Evolutionary conservation across 2,113 vertebrate genomes (phyloP).

Genomic region (Bufo bufo): DNA sequence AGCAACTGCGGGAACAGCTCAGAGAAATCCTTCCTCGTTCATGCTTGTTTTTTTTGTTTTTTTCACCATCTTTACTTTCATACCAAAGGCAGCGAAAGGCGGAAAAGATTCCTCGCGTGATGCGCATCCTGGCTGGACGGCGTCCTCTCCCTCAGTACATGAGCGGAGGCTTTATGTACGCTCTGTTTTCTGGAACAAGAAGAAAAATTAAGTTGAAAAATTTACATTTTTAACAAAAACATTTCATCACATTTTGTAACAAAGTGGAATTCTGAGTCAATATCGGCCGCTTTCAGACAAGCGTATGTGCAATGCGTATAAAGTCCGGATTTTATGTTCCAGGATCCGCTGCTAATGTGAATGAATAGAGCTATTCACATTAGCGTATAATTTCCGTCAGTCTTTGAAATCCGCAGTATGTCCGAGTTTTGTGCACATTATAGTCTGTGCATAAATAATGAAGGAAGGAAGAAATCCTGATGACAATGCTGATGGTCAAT

Average conservation of each 20-base stretch:
- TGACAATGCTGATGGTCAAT: too few relatives aligned
- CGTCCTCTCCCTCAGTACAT: constrained; percentile 77
- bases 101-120: constrained; percentile 62
- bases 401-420: too few relatives aligned
- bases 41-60: constrained; percentile 60
- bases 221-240: neutral
- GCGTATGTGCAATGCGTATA: too few relatives aligned
- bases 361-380: too few relatives aligned
- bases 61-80: constrained; percentile 64
- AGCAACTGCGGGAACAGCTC: constrained; percentile 65
- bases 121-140: constrained; percentile 63
- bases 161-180: constrained; percentile 78
- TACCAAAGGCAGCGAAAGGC: constrained; percentile 69
- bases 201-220: neutral
- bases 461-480: too few relatives aligned
- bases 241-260: constrained; percentile 14
- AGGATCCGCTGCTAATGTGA: too few relatives aligned
- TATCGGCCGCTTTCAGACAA: too few relatives aligned
- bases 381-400: too few relatives aligned
- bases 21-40: constrained; percentile 67
- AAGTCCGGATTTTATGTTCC: too few relatives aligned
- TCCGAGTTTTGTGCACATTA: too few relatives aligned
- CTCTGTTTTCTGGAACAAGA: constrained; percentile 73
- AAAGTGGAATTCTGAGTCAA: neutral
- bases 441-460: too few relatives aligned